Evolutionary conservation across 2,113 vertebrate genomes (phyloP).

Genomic region (Steatornis caripensis): DNA sequence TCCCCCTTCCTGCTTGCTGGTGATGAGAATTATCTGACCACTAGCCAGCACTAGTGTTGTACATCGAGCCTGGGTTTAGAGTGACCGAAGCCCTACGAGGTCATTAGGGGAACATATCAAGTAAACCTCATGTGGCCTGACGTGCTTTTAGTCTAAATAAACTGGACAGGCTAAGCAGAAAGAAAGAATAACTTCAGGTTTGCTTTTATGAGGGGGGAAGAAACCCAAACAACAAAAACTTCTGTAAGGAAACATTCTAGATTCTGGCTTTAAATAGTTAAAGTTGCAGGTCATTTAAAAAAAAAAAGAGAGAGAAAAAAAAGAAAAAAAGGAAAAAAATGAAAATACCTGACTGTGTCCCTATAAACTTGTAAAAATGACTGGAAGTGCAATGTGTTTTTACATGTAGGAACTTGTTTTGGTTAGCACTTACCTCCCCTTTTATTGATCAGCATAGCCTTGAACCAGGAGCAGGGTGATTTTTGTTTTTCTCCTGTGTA

Average conservation of each 20-base stretch:
- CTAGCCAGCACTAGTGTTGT: neutral
- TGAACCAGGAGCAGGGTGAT: neutral
- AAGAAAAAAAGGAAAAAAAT: neutral
- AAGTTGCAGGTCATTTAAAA: neutral
- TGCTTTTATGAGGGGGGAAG: neutral
- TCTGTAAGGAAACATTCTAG: neutral
- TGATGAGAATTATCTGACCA: neutral
- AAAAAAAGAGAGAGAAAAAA: neutral
- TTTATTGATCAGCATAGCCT: neutral
- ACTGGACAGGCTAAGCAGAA: neutral
- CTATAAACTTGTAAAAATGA: neutral
- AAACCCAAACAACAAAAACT: neutral
- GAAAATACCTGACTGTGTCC: neutral
- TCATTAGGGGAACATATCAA: neutral
- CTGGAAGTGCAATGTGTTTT: conserved; percentile 29
- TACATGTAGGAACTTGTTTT: neutral
- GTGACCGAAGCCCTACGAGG: neutral
- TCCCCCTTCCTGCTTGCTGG: neutral
- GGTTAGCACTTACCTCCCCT: neutral
- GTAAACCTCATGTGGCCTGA: neutral
- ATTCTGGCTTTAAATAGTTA: neutral
- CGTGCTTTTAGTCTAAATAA: neutral
- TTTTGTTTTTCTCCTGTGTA: neutral
- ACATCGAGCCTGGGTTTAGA: neutral
- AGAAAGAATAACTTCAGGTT: neutral